phyloP scores from a whole-genome alignment of 1,140 invertebrate genomes.

The Chionoecetes opilio region DNA sequence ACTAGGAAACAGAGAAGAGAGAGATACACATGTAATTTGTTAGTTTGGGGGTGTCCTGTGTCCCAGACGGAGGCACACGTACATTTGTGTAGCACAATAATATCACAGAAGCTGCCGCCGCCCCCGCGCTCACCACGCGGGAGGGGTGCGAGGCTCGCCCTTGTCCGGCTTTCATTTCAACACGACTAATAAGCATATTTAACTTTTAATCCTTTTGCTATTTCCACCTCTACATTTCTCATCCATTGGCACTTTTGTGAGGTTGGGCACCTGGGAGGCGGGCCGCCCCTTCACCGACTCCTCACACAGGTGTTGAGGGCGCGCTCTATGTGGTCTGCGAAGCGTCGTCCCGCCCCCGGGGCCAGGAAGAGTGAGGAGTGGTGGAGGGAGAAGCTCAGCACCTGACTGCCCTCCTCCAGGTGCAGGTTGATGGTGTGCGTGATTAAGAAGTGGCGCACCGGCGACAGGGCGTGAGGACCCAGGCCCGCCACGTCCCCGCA shows the following conservation, averaged over 20 bases:
- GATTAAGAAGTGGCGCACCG: constrained; percentile 32
- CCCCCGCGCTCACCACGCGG: not conserved
- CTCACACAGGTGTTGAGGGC: constrained; percentile 34
- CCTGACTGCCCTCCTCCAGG: constrained; percentile 36
- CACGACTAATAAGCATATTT: not conserved
- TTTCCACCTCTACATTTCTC: not conserved
- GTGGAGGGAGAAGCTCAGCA: constrained; percentile 9
- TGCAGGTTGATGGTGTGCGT: constrained; percentile 46
- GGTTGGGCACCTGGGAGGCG: not conserved
- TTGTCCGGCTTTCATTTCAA: not conserved
- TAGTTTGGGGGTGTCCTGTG: not conserved
- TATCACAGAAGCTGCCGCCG: not conserved
- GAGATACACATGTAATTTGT: not conserved
- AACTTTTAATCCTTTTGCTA: not conserved
- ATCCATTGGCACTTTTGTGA: not conserved
- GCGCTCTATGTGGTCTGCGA: constrained; percentile 51
- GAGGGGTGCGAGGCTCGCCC: not conserved
- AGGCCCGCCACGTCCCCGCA: not conserved
- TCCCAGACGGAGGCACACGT: not conserved
- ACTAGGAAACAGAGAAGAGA: too few species aligned
- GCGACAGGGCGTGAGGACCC: not conserved
- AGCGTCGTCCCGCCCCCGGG: not conserved
- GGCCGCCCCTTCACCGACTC: constrained; percentile 5
- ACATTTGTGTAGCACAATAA: not conserved
- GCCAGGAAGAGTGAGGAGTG: constrained; percentile 25